Percentiles rank a stretch among this genome's conserved stretches.
These are phyloP conservation scores for Nasonia longicornis DNA, from an alignment of 1,140 invertebrate species.

Conservation along the genomic window DNA sequence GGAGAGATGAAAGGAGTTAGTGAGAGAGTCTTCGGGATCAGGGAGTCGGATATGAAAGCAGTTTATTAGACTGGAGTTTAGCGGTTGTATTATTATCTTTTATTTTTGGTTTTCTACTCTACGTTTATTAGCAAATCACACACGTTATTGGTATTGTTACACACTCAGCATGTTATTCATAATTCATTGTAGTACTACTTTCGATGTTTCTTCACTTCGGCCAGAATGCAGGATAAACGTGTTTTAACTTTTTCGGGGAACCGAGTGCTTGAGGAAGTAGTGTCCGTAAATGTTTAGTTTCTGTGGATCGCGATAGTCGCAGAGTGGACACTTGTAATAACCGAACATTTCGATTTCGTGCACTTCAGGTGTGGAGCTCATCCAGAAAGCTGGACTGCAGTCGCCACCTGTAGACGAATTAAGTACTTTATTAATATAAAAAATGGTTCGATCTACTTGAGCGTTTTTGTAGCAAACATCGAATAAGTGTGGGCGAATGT, in stretches of 20 bases:
- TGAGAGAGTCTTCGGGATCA: background rate
- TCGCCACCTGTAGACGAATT: background rate
- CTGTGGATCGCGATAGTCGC: background rate
- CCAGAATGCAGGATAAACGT: too few relatives aligned
- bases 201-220: too few relatives aligned
- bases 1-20: background rate
- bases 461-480: too few relatives aligned
- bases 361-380: background rate
- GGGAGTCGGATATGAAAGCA: too few relatives aligned
- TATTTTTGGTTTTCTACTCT: background rate
- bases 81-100: background rate
- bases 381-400: background rate
- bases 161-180: background rate
- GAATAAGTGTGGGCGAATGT: too few relatives aligned
- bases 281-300: slow-evolving; percentile 6
- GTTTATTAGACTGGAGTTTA: too few relatives aligned
- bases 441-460: too few relatives aligned
- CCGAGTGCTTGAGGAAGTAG: background rate
- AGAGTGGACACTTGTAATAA: slow-evolving; percentile 8
- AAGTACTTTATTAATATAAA: background rate
- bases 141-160: background rate
- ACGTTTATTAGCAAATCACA: background rate
- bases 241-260: background rate
- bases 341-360: background rate
- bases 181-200: background rate